phyloP scores from a whole-genome alignment of 2,888 invertebrate species.

The Caenorhabditis wallacei region DNA sequence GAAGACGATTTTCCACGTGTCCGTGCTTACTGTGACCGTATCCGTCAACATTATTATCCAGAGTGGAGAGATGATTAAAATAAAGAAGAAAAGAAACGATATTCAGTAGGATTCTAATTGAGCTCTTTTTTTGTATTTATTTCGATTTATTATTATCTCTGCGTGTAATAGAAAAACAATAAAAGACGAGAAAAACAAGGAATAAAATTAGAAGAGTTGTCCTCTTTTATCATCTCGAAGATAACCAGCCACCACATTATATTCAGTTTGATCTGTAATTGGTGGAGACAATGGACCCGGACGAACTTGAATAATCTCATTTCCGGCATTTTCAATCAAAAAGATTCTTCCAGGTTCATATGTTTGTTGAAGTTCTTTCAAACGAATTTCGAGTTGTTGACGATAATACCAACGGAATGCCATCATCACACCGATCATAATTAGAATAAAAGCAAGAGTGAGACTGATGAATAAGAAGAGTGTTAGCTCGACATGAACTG shows the following conservation, averaged over 20 bases:
- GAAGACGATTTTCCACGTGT: conserved; percentile 80
- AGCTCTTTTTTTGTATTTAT: conserved; percentile 25
- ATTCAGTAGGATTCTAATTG: conserved; percentile 6
- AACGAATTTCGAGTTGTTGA: conserved; percentile 36
- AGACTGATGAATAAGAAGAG: conserved; percentile 38
- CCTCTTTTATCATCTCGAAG: conserved; percentile 55
- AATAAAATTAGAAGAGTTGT: conserved; percentile 41
- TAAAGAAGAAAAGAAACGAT: conserved; percentile 3
- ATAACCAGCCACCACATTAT: conserved; percentile 60
- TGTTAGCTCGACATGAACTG: conserved; percentile 32
- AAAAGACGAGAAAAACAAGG: background rate
- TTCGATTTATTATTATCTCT: conserved; percentile 12
- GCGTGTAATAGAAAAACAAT: conserved; percentile 25
- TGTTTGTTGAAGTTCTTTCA: conserved; percentile 46
- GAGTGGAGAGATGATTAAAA: conserved; percentile 75
- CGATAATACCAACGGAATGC: conserved; percentile 49
- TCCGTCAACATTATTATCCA: conserved; percentile 79
- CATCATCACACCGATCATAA: conserved; percentile 41
- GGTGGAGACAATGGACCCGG: conserved; percentile 54
- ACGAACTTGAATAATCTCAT: conserved; percentile 38
- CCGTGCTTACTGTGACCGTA: conserved; percentile 75
- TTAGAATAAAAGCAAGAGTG: conserved; percentile 21
- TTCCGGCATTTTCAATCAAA: conserved; percentile 55
- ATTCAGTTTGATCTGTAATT: conserved; percentile 65
- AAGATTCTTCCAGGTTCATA: conserved; percentile 58